A percentile compares a stretch with the other conserved stretches of the same genome.
These are phyloP conservation scores for Eremobia ochroleuca DNA, from an alignment of 2,888 invertebrate genomes.

Conservation along the genomic window DNA sequence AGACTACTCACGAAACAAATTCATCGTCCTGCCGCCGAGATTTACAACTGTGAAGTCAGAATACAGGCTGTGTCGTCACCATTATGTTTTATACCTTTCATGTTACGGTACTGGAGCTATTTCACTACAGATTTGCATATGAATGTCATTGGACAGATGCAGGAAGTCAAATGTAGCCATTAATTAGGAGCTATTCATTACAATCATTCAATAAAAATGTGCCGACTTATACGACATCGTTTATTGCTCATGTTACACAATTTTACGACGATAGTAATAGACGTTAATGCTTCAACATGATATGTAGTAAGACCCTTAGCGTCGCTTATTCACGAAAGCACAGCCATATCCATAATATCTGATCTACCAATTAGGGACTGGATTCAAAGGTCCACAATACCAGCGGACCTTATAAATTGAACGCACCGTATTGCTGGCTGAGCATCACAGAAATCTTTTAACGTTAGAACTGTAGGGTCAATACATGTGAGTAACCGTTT, in stretches of 20 bases:
- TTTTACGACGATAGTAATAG: constrained; percentile 55
- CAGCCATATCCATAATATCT: constrained; percentile 57
- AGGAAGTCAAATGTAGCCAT: constrained; percentile 65
- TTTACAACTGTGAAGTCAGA: constrained; percentile 62
- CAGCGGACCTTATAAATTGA: constrained; percentile 28
- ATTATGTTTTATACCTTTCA: constrained; percentile 73
- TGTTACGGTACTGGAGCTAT: constrained; percentile 69
- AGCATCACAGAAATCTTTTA: constrained; percentile 33
- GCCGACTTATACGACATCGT: constrained; percentile 45
- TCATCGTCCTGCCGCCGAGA: constrained; percentile 66
- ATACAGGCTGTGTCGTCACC: constrained; percentile 70
- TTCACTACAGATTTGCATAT: constrained; percentile 75
- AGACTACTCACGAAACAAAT: constrained; percentile 69
- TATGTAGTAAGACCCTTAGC: constrained; percentile 55
- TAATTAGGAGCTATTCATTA: constrained; percentile 57
- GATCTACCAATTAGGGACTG: constrained; percentile 59
- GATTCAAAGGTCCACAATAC: constrained; percentile 42
- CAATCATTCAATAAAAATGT: constrained; percentile 53
- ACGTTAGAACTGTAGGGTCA: constrained; percentile 33
- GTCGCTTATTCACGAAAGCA: constrained; percentile 47
- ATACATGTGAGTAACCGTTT: constrained; percentile 47
- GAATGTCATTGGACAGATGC: constrained; percentile 67
- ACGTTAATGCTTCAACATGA: constrained; percentile 53
- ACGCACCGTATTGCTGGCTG: constrained; percentile 47
- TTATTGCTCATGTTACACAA: constrained; percentile 52